Evolutionary conservation across 2,797 vertebrate species (phyloP), one percentile per base, ranked within the genome.

Genomic region (Platyrinchus mystaceus): DNA sequence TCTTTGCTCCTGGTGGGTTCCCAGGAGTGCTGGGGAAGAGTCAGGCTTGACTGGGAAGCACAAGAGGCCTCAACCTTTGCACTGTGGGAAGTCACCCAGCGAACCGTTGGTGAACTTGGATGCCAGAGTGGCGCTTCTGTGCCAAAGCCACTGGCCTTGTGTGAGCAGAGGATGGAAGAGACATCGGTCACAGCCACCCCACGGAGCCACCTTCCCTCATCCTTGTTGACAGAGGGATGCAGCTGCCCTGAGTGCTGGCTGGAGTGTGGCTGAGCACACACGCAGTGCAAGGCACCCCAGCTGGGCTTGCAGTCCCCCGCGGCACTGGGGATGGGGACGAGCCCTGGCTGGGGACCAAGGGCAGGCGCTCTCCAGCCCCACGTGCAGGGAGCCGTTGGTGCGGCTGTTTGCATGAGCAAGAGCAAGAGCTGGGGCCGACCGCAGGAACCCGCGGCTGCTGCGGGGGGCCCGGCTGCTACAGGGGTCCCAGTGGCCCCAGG

Each of bases 401-500:
- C 39, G 78, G 70, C 53, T 1, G 21, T 85, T 82, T 43, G 69
- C 41, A 43, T 76, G 85, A 88, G 73, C 62, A 21, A 59, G 66
- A 90, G 30, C 27, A 26, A 79, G 85, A 89, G n/a, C 60, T 16
- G 10, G 53, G 66, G 50, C 52, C 89, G 80, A 93, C 83, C 18
- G 2, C 76, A 91, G 87, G 46, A 90, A 67, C 32, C 69, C 15
- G 46, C 0, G 3, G 71, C 5, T 19, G 23, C 43, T 0, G 1
- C 0, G 3, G 47, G 27, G 56, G 23, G 6, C 6, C 21, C 0
- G 0, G 28, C 32, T 7, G n/a, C 44, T 19, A 3, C 12, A 3
- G 39, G 37, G 73, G 67, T 49, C 50, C 78, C 6, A 0, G 7
- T 56, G 62, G 82, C 75, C 83, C 77, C 74, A n/a, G 49, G n/a